phyloP scores from a whole-genome alignment of 1,140 invertebrate species.

The Drosophila simulans region DNA sequence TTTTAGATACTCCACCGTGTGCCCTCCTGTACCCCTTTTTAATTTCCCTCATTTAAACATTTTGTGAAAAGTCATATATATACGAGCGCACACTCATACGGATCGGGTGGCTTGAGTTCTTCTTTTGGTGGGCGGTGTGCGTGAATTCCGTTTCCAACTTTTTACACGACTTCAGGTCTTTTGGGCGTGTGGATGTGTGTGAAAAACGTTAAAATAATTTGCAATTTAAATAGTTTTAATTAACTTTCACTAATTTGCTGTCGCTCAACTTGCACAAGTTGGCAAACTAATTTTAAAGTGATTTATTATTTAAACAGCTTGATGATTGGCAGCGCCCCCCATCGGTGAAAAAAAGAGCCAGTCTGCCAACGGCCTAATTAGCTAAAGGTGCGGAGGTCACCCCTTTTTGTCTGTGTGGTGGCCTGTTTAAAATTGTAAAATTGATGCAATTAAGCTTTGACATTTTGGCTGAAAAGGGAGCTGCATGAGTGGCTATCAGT shows the following conservation, averaged over 20 bases:
- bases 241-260: constrained; percentile 81
- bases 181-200: constrained; percentile 14
- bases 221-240: constrained; percentile 84
- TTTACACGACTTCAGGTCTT: constrained; percentile 46
- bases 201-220: constrained; percentile 79
- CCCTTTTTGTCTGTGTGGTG: constrained; percentile 13
- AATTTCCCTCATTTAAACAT: constrained; percentile 76
- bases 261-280: constrained; percentile 73
- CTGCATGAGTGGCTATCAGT: neutral
- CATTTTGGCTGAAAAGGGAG: neutral
- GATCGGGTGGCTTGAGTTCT: constrained; percentile 16
- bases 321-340: constrained; percentile 64
- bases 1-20: constrained; percentile 56
- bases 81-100: constrained; percentile 3
- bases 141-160: constrained; percentile 50
- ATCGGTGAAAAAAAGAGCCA: constrained; percentile 21
- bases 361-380: constrained; percentile 65
- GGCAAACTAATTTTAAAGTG: constrained; percentile 83
- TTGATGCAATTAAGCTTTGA: constrained; percentile 17
- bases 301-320: constrained; percentile 82
- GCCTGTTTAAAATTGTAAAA: constrained; percentile 38
- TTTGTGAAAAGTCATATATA: constrained; percentile 56
- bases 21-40: constrained; percentile 40
- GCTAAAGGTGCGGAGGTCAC: constrained; percentile 39
- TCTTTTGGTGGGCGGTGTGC: constrained; percentile 26